Base-by-base conservation (phyloP, 2,888 invertebrate species). In the Serrognathus titanus region DNA sequence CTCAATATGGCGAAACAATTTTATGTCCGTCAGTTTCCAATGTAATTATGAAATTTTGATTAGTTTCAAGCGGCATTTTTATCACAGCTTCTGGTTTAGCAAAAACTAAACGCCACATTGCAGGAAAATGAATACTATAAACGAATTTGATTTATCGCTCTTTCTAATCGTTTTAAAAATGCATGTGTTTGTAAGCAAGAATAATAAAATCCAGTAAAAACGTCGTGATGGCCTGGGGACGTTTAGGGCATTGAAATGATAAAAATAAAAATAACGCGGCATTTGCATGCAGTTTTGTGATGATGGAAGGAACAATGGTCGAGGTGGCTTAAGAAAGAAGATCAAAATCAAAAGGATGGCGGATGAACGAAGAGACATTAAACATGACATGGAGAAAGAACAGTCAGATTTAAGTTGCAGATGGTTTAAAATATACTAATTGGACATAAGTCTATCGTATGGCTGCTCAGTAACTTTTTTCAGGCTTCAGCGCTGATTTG, bases 341-440 rank as follows among this genome's bases (percentile, higher is more conserved):
- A 75, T 75, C 74, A 71, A 75, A 75, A 75, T 75, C 75, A 72
- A 71, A 67, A 68, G 64, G 71, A 68, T 60, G 67, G 61, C 59
- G 62, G 66, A 69, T 68, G 67, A 68, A 66, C 59, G 60, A 60
- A 59, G 57, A 53, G 50, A 46, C 49, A 46, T 47, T 51, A 55
- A 52, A 59, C 57, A 55, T 55, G 60, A 46, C 60, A 56, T 58
- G 63, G 59, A 38, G 40, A 41, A 55, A 24, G 52, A 52, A 54
- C 48, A 67, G 66, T 69, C 67, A 71, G 72, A 74, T 71, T 72
- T 71, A 72, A 70, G 66, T 66, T 66, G 68, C 70, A 71, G 71
- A 75, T 73, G 73, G 71, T 73, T 74, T 71, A 74, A 74, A 75
- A 73, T 73, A 71, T 74, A 74, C 74, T 75, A 75, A 75, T 75